Conservation (phyloP, 2,113 vertebrate species). For the Myotis lucifugus region DNA sequence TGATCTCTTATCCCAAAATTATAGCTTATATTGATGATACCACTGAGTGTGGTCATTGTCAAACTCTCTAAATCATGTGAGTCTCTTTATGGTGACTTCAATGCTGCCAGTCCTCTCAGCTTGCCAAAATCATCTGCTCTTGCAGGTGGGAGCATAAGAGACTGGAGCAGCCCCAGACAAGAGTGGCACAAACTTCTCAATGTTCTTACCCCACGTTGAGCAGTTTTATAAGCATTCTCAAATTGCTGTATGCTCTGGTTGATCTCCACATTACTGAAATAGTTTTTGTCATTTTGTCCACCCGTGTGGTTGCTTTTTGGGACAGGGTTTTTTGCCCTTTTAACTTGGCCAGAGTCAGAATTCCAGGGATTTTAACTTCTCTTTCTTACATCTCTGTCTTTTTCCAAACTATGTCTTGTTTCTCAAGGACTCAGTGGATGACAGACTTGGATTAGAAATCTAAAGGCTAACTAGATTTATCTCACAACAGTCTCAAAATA, state of each 20-base stretch:
- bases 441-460: background rate
- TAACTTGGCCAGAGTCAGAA: background rate
- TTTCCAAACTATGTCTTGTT: background rate
- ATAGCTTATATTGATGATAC: background rate
- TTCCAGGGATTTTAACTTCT: background rate
- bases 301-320: background rate
- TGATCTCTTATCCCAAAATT: background rate
- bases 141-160: background rate
- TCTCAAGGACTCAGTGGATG: background rate
- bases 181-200: background rate
- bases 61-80: background rate
- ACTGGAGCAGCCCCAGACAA: background rate
- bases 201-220: background rate
- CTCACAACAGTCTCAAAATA: background rate
- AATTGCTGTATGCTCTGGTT: background rate
- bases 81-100: background rate
- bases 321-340: background rate
- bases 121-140: background rate
- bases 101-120: background rate
- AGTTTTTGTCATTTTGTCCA: background rate
- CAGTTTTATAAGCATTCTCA: background rate
- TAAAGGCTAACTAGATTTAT: background rate
- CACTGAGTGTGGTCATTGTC: background rate
- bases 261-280: background rate
- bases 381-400: background rate